These are phyloP conservation scores for Anadara kagoshimensis DNA, from an alignment of 1,140 invertebrate genomes.

Conservation along the genomic window DNA sequence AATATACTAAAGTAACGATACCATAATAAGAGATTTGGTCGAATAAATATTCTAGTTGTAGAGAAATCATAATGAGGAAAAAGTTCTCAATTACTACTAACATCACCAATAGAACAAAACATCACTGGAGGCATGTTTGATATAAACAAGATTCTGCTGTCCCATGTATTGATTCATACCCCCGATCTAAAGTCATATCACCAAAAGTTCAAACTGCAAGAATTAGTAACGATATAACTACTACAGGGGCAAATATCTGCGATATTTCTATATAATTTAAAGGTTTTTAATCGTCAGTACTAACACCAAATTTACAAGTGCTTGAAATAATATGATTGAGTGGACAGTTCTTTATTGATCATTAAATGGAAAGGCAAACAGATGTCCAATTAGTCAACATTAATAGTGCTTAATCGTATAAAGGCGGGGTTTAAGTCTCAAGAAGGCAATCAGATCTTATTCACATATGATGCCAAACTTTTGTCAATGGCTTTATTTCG, in stretches of 20 bases:
- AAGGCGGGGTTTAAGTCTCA: slow-evolving; percentile 27
- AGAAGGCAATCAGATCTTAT: no score
- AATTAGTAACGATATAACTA: slow-evolving; percentile 17
- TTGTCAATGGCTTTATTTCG: no score
- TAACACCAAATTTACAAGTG: slow-evolving; percentile 46
- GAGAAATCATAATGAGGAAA: slow-evolving; percentile 4
- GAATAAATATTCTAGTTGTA: neutral
- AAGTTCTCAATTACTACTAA: neutral
- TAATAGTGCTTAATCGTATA: slow-evolving; percentile 39
- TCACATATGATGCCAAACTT: no score
- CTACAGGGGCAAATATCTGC: slow-evolving; percentile 31
- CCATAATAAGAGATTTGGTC: neutral
- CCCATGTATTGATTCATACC: neutral
- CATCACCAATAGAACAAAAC: slow-evolving; percentile 1
- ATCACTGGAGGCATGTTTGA: slow-evolving; percentile 6
- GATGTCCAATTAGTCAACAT: slow-evolving; percentile 40
- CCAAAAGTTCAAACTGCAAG: no score
- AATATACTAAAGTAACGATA: neutral
- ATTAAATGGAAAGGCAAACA: slow-evolving; percentile 44
- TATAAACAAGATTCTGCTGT: slow-evolving; percentile 23
- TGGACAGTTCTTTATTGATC: slow-evolving; percentile 45
- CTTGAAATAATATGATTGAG: slow-evolving; percentile 39
- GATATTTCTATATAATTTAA: slow-evolving; percentile 46
- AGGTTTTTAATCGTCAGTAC: slow-evolving; percentile 47
- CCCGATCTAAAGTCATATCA: no score